phyloP scores from a whole-genome alignment of 2,113 vertebrate genomes.

The Rhinichthys klamathensis region DNA sequence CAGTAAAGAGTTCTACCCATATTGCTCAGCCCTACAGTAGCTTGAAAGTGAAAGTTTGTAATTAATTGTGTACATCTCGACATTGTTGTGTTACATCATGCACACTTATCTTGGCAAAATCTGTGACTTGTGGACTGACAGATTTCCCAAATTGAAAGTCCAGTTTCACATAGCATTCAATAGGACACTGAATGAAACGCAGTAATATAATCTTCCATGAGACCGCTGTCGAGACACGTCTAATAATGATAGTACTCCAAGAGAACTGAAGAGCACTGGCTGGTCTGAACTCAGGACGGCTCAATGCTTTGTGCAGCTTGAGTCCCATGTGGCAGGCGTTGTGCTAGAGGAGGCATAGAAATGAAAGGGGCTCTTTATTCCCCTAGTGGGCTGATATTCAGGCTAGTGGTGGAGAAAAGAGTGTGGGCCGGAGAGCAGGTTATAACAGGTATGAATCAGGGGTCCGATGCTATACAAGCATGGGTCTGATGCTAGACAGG shows the following conservation, averaged over 20 bases:
- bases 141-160: neutral
- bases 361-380: constrained; percentile 36
- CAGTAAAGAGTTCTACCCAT: too few species aligned
- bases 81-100: neutral
- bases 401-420: constrained; percentile 13
- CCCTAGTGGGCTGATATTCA: neutral
- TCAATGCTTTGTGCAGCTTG: constrained; percentile 13
- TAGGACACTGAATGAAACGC: neutral
- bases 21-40: neutral
- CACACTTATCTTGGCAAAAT: neutral
- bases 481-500: constrained; percentile 36
- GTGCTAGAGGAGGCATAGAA: neutral
- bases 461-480: constrained; percentile 36
- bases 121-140: neutral
- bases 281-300: neutral
- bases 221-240: neutral
- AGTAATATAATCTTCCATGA: constrained; percentile 19
- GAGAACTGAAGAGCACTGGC: neutral
- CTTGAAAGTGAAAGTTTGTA: neutral
- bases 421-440: constrained; percentile 5
- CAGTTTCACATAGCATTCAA: neutral
- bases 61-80: neutral
- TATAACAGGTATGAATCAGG: constrained; percentile 40
- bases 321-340: neutral
- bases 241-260: constrained; percentile 3